These are phyloP conservation scores for Mionectes olivaceus DNA, from an alignment of 2,797 vertebrate species.

Conservation along the genomic window DNA sequence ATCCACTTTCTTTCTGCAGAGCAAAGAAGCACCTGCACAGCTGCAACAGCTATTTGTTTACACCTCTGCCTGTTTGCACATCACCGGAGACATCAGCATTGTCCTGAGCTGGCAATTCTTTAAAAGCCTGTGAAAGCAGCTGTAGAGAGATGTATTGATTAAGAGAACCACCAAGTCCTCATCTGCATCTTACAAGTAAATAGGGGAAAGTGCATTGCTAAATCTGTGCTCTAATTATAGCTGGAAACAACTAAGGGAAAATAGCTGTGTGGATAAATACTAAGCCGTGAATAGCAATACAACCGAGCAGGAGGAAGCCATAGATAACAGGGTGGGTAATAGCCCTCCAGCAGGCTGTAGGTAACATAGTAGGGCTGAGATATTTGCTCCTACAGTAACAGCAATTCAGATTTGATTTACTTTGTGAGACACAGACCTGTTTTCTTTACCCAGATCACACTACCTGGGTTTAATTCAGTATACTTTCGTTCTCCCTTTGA, in stretches of 20 bases:
- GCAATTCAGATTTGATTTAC: not conserved
- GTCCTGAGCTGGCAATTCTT: constrained; percentile 37
- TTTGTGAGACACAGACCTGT: not conserved
- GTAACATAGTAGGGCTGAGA: not conserved
- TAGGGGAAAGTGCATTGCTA: not conserved
- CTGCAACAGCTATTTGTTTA: not conserved
- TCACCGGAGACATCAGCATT: constrained; percentile 16
- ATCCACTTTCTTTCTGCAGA: not conserved
- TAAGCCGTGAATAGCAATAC: not conserved
- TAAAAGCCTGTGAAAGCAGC: constrained; percentile 38
- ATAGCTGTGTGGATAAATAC: not conserved
- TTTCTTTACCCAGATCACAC: not conserved
- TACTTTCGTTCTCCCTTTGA: not conserved
- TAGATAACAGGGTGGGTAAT: not conserved
- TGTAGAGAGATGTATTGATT: constrained; percentile 7
- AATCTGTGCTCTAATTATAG: constrained; percentile 39
- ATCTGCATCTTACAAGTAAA: constrained; percentile 7
- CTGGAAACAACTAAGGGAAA: constrained; percentile 14
- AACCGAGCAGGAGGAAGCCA: not conserved
- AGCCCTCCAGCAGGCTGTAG: not conserved
- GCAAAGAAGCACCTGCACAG: not conserved
- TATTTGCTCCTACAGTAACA: not conserved
- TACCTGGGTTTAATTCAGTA: not conserved
- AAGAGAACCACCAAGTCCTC: constrained; percentile 7
- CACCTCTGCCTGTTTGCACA: not conserved